phyloP scores from a whole-genome alignment of 2,113 vertebrate genomes.

The Corythoichthys intestinalis region DNA sequence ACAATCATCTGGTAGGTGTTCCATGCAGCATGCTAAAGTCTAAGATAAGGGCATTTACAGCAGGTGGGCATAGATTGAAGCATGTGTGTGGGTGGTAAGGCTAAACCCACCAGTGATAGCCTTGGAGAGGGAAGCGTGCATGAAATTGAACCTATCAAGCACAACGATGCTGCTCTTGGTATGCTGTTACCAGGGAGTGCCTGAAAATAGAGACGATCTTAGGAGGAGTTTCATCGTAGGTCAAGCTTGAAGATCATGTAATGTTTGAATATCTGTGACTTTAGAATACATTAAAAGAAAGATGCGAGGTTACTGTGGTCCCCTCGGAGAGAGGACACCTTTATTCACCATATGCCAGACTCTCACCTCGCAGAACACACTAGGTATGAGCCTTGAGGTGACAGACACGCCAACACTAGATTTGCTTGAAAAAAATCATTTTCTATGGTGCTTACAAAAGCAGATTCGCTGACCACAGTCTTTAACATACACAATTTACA shows the following conservation, averaged over 20 bases:
- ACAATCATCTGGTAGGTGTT: background rate
- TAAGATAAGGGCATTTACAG: background rate
- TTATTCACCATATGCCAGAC: slow-evolving; percentile 21
- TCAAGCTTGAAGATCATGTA: slow-evolving; percentile 41
- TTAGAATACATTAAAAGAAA: slow-evolving; percentile 19
- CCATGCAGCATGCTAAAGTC: background rate
- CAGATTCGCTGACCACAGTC: background rate
- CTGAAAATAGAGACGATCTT: slow-evolving; percentile 24
- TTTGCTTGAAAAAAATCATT: slow-evolving; percentile 3
- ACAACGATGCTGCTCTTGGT: slow-evolving; percentile 16
- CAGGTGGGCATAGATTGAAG: slow-evolving; percentile 1
- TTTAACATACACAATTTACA: background rate
- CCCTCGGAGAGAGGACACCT: slow-evolving; percentile 14
- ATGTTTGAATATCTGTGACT: slow-evolving; percentile 41
- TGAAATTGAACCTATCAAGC: slow-evolving; percentile 1
- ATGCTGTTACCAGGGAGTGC: slow-evolving; percentile 11
- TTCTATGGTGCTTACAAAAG: background rate
- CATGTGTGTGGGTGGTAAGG: background rate
- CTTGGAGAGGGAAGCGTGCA: background rate
- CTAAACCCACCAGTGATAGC: slow-evolving; percentile 1
- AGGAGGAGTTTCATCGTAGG: slow-evolving; percentile 26
- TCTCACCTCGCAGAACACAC: slow-evolving; percentile 6
- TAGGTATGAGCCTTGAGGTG: slow-evolving; percentile 1
- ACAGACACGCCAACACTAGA: slow-evolving; percentile 3
- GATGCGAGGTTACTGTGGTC: slow-evolving; percentile 26